Evolutionary conservation across 1,140 invertebrate species (phyloP).

Genomic region (Amyelois transitella): DNA sequence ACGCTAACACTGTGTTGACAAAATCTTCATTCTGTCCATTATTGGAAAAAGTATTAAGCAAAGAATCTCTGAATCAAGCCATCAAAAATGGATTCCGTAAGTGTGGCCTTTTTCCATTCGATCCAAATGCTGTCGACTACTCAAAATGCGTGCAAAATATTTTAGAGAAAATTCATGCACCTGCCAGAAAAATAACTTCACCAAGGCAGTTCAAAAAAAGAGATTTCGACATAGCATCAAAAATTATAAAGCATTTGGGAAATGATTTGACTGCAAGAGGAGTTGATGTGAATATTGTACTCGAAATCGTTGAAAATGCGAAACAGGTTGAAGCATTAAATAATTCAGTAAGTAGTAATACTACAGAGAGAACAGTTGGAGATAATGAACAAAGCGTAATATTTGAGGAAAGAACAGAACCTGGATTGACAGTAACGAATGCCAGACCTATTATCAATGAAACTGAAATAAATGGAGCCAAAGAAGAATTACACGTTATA

Average conservation of each 20-base stretch:
- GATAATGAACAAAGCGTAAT: background rate
- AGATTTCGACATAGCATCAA: constrained; percentile 4
- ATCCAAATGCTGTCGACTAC: background rate
- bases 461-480: background rate
- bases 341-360: constrained; percentile 4
- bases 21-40: background rate
- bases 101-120: background rate
- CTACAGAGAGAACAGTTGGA: constrained; percentile 2
- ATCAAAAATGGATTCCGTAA: background rate
- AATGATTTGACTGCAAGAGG: constrained; percentile 3
- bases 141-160: background rate
- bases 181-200: background rate
- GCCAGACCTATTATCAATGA: background rate
- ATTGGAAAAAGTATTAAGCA: background rate
- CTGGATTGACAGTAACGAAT: background rate
- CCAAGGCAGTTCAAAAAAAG: constrained; percentile 1
- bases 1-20: background rate
- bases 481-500: background rate
- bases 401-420: constrained; percentile 5
- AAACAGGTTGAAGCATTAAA: constrained; percentile 1
- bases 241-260: constrained; percentile 3
- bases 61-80: background rate
- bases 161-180: background rate
- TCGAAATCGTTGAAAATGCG: constrained; percentile 4
- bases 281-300: constrained; percentile 2